Evolutionary conservation across 2,888 invertebrate genomes (phyloP).

Genomic region (Chelonus formosanus): DNA sequence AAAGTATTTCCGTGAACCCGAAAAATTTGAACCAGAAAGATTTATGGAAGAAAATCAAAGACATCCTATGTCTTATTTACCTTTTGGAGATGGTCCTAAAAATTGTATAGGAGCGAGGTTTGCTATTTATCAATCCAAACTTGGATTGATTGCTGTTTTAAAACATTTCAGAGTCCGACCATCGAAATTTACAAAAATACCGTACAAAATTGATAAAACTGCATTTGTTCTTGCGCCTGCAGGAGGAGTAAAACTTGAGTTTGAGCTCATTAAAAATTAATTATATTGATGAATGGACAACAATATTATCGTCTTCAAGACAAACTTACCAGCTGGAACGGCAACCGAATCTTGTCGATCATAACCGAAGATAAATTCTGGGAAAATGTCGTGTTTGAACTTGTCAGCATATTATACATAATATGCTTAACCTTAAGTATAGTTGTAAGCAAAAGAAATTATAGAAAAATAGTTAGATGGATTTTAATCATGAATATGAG

Average conservation of each 20-base stretch:
- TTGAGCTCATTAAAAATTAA: slow-evolving; percentile 36
- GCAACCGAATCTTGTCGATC: too few relatives aligned
- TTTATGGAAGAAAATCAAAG: slow-evolving; percentile 46
- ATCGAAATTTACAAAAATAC: slow-evolving; percentile 51
- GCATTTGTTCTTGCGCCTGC: slow-evolving; percentile 47
- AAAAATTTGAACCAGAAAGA: slow-evolving; percentile 51
- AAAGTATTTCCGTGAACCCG: slow-evolving; percentile 43
- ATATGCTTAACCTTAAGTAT: too few relatives aligned
- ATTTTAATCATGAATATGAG: too few relatives aligned
- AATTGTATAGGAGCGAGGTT: slow-evolving; percentile 58
- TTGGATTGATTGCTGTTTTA: slow-evolving; percentile 57
- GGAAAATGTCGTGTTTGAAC: too few relatives aligned
- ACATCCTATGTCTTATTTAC: slow-evolving; percentile 48
- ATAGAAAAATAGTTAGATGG: too few relatives aligned
- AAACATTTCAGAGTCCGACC: slow-evolving; percentile 56
- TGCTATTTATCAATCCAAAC: slow-evolving; percentile 58
- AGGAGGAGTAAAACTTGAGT: slow-evolving; percentile 52
- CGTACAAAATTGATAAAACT: slow-evolving; percentile 45
- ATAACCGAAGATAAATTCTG: too few relatives aligned
- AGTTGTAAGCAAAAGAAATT: too few relatives aligned
- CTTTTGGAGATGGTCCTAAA: slow-evolving; percentile 57
- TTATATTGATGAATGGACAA: background rate
- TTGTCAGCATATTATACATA: too few relatives aligned
- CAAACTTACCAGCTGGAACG: too few relatives aligned
- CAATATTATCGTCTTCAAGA: background rate